Evolutionary conservation across 2,888 invertebrate species (phyloP), one percentile per base, ranked within the genome.

Genomic region (Leucophora obtusa): DNA sequence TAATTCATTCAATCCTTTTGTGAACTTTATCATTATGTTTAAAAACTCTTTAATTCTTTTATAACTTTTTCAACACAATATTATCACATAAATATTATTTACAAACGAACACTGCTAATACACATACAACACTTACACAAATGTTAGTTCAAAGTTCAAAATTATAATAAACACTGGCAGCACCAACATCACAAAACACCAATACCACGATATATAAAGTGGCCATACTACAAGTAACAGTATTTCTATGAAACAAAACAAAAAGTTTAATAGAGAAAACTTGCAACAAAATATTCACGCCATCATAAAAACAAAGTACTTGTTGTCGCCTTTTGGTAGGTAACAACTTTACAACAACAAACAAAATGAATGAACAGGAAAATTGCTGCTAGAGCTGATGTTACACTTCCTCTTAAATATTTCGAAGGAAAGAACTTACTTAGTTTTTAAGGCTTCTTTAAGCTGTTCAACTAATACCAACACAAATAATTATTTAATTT

Each of bases 71-170:
- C 18, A 51, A 65, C 18, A n/a, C 18, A 63, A 33, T 11, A 50
- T 14, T 10, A 50, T 10, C 28, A 53, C 53, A 53, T 35, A 53
- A 53, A 17, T n/a, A 47, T n/a, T n/a, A n/a, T 38, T 11, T 38
- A 38, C 6, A n/a, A 14, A 47, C 14, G 14, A 47, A 47, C 15
- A n/a, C 43, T n/a, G 28, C 28, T 28, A 47, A 47, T 5, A 47
- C 43, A n/a, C 6, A 10, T 51, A n/a, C n/a, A n/a, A 28, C 60
- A 24, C 14, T 62, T 54, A 21, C 28, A 35, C 51, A 3, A 43
- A 53, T 73, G 38, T 73, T 58, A 66, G 73, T 66, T 77, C 56
- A 81, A 77, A 81, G 81, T 81, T 81, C 66, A 74, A 74, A 78
- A 72, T 72, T 66, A 78, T 72, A 60, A 60, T 24, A 71, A 71